Conservation (phyloP, 2,888 invertebrate genomes). For the Nymphalis c-album region DNA sequence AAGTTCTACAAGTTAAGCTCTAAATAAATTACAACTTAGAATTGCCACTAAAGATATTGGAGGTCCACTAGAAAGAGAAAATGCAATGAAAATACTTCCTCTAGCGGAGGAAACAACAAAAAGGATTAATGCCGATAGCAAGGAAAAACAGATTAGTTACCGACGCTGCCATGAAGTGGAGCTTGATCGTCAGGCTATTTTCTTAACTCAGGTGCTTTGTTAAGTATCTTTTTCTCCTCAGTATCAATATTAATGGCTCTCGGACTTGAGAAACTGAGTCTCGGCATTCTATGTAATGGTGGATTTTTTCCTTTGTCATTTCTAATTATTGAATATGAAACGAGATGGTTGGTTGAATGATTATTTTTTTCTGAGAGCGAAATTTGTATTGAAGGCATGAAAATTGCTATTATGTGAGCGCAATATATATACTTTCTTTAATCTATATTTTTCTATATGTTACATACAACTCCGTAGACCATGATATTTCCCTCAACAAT, state of each 20-base stretch:
- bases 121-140: conserved; percentile 25
- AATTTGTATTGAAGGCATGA: neutral
- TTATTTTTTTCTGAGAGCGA: neutral
- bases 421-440: no score
- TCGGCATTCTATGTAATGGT: neutral
- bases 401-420: neutral
- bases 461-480: no score
- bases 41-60: conserved; percentile 21
- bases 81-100: conserved; percentile 25
- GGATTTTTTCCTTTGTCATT: neutral
- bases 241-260: conserved; percentile 20
- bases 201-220: conserved; percentile 18
- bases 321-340: neutral
- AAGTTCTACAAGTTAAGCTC: conserved; percentile 11
- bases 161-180: conserved; percentile 13
- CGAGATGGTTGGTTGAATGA: no score
- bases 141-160: conserved; percentile 24
- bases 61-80: conserved; percentile 9
- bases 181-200: conserved; percentile 9
- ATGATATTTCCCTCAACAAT: no score
- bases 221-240: conserved; percentile 16
- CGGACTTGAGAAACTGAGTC: conserved; percentile 5
- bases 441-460: no score
- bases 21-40: conserved; percentile 17
- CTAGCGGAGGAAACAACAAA: conserved; percentile 14